A percentile compares a stretch with the other conserved stretches of the same genome.
Evolutionary conservation across 2,888 invertebrate species (phyloP).

Genomic region (Agrenia bidenticulata): DNA sequence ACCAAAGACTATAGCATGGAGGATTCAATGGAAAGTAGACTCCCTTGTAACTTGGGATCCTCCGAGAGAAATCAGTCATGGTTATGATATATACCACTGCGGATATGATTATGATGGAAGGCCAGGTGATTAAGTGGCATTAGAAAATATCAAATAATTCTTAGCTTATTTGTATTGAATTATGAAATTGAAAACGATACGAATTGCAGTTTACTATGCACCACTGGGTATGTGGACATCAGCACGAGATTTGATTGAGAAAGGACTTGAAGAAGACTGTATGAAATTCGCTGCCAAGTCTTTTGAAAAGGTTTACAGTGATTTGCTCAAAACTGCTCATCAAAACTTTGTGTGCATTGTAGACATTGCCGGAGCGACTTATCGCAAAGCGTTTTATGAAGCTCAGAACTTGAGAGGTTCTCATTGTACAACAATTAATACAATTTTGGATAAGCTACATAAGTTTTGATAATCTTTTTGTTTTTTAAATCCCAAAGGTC

Average conservation of each 20-base stretch:
- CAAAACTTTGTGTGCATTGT: conserved; percentile 42
- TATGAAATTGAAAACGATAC: conserved; percentile 1
- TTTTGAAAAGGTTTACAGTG: conserved; percentile 28
- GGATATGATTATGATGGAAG: conserved; percentile 36
- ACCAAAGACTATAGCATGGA: not conserved
- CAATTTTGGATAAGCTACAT: not conserved
- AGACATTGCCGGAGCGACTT: conserved; percentile 21
- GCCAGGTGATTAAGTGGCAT: conserved; percentile 29
- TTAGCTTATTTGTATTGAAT: too few relatives aligned
- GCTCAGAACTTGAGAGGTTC: conserved; percentile 20
- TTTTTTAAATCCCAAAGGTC: conserved; percentile 2
- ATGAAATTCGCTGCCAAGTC: conserved; percentile 30
- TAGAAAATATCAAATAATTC: too few relatives aligned
- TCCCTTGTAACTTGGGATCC: conserved; percentile 24
- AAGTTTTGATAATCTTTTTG: too few relatives aligned
- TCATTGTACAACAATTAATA: not conserved
- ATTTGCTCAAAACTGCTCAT: conserved; percentile 29
- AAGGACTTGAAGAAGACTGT: conserved; percentile 33
- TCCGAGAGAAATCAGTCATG: conserved; percentile 23
- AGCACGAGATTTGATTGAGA: conserved; percentile 31
- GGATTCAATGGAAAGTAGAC: not conserved
- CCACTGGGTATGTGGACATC: conserved; percentile 35
- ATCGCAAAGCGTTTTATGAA: conserved; percentile 32
- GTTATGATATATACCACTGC: conserved; percentile 31
- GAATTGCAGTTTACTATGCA: conserved; percentile 35